Base-by-base conservation (phyloP, 2,888 invertebrate genomes). In the Agapostemon virescens region DNA sequence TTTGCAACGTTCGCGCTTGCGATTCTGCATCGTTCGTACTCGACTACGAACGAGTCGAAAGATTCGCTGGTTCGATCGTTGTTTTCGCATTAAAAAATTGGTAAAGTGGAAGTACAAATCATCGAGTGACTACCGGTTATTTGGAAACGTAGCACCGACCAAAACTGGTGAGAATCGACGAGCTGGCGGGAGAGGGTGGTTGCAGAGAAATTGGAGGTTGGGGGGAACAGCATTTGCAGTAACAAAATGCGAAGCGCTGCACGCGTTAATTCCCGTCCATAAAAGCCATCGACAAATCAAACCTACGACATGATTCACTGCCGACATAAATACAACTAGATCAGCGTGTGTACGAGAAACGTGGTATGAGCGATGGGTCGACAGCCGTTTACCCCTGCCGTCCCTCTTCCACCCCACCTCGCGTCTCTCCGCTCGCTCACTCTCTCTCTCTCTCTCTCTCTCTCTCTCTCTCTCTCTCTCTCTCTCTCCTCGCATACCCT, bases 221-320 rank as follows among this genome's bases (percentile, higher is more conserved):
- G 79, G 86, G 86, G 84, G 88, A 87, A 88, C 80, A 88, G 88
- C 89, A 90, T 90, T 90, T 90, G 89, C 89, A 90, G 91, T 90
- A 91, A 92, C 91, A 92, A 92, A 92, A 92, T 92, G 90, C 90
- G 90, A 91, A 90, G 89, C 89, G 88, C 88, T 89, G 90, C 89
- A 89, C 88, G 90, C 91, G 92, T 92, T 92, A 92, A 92, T 92
- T 92, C 91, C 89, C 90, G 90, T 91, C 91, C 91, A 92, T 92
- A 91, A 92, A 92, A 92, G 90, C 92, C 91, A 91, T 92, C 92
- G 90, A 92, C 92, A 92, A 92, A 92, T 92, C 92, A 92, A 92
- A 91, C 89, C 88, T 86, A 86, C 88, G 91, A 92, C 91, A 89
- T 92, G 92, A 92, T 92, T 92, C 91, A 92, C 90, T 91, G 90